phyloP scores from a whole-genome alignment of 2,888 invertebrate species.

The Tromatobia lineatoria region DNA sequence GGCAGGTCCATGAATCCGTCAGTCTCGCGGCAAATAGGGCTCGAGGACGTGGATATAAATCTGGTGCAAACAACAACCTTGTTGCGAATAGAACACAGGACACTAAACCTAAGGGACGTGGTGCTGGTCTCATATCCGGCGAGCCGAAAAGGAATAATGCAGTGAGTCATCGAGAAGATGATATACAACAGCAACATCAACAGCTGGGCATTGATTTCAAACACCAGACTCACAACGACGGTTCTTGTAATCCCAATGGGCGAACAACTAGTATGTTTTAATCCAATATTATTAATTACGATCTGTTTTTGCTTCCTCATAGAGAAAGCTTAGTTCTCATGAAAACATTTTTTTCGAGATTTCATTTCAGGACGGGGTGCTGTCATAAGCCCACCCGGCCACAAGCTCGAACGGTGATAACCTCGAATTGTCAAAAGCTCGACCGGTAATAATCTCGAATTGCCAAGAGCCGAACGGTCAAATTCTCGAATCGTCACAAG shows the following conservation, averaged over 20 bases:
- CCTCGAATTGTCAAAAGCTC: too few species aligned
- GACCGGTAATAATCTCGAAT: too few species aligned
- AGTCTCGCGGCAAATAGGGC: slow-evolving; percentile 78
- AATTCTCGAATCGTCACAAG: too few species aligned
- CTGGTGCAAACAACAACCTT: slow-evolving; percentile 81
- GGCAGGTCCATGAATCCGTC: slow-evolving; percentile 80
- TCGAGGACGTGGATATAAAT: slow-evolving; percentile 83
- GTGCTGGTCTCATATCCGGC: slow-evolving; percentile 74
- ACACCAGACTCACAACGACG: slow-evolving; percentile 78
- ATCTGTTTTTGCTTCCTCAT: too few species aligned
- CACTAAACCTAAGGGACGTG: slow-evolving; percentile 81
- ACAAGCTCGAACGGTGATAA: too few species aligned
- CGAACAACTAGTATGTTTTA: slow-evolving; percentile 79
- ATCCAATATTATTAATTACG: background rate
- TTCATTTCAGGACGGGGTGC: too few species aligned
- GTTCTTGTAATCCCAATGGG: slow-evolving; percentile 77
- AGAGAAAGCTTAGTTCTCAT: too few species aligned
- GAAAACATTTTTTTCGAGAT: too few species aligned
- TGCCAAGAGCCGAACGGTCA: too few species aligned
- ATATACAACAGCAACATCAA: slow-evolving; percentile 79
- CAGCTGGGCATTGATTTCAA: slow-evolving; percentile 81
- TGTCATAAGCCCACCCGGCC: too few species aligned
- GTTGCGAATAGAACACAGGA: slow-evolving; percentile 80
- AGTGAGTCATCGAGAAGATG: slow-evolving; percentile 76
- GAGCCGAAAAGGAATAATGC: slow-evolving; percentile 79